phyloP scores from a whole-genome alignment of 37 sponge, comb jelly and placozoan genomes.

The Axinella damicornis region DNA sequence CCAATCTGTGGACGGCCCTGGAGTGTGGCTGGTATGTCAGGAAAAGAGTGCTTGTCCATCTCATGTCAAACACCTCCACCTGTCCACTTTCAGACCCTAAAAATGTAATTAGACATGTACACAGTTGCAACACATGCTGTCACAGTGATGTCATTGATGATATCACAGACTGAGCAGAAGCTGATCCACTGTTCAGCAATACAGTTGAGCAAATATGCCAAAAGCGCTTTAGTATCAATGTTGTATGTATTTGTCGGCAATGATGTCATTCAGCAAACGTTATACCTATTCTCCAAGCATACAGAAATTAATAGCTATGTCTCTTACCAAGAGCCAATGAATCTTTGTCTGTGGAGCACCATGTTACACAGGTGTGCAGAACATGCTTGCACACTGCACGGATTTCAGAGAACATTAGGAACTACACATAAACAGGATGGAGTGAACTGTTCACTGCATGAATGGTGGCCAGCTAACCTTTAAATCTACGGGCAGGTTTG shows the following conservation, averaged over 20 bases:
- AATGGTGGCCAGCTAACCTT: slow-evolving; percentile 33
- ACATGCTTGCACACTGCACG: not conserved
- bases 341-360: not conserved
- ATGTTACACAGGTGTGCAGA: not conserved
- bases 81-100: slow-evolving; percentile 30
- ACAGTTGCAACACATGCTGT: not conserved
- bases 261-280: too few species aligned
- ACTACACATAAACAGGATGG: not conserved
- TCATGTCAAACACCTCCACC: slow-evolving; percentile 38
- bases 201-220: too few species aligned
- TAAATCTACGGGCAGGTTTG: slow-evolving; percentile 20
- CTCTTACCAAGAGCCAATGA: not conserved
- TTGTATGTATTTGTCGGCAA: too few species aligned
- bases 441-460: not conserved
- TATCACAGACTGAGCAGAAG: too few species aligned
- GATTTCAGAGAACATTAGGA: not conserved
- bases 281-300: too few species aligned
- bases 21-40: slow-evolving; percentile 42
- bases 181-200: too few species aligned
- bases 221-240: too few species aligned
- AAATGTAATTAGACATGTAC: not conserved
- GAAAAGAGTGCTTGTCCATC: not conserved
- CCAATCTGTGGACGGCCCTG: slow-evolving; percentile 40
- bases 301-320: too few species aligned
- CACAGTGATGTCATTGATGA: too few species aligned